These are phyloP conservation scores for Caenorhabditis auriculariae DNA, from an alignment of 2,888 invertebrate species.

Conservation along the genomic window DNA sequence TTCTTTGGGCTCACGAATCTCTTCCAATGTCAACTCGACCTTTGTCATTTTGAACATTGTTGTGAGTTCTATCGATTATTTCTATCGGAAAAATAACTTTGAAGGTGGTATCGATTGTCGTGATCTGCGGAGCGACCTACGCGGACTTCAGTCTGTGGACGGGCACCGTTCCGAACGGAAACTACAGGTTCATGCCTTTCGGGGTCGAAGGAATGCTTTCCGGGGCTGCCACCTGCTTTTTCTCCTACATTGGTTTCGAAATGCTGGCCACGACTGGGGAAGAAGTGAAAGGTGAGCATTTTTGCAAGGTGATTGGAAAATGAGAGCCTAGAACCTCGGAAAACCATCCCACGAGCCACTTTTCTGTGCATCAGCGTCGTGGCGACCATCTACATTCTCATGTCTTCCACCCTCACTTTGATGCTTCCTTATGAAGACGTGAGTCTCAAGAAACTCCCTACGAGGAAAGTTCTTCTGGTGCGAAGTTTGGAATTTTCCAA, in stretches of 20 bases:
- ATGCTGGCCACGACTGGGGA: conserved; percentile 40
- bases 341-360: conserved; percentile 9
- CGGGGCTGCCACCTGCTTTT: conserved; percentile 40
- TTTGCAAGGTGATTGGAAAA: background rate
- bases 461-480: too few relatives aligned
- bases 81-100: conserved; percentile 43
- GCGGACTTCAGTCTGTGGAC: conserved; percentile 15
- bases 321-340: conserved; percentile 7
- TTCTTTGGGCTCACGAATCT: conserved; percentile 63
- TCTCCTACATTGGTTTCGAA: conserved; percentile 42
- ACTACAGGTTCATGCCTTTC: conserved; percentile 46
- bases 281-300: conserved; percentile 28
- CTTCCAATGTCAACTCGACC: conserved; percentile 63
- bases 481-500: too few relatives aligned
- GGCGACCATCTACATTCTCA: conserved; percentile 8
- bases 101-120: conserved; percentile 10
- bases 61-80: conserved; percentile 46
- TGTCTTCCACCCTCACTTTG: conserved; percentile 8
- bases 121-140: conserved; percentile 10
- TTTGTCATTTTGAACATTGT: conserved; percentile 58
- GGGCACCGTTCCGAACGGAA: background rate
- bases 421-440: conserved; percentile 15
- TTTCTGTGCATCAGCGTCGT: conserved; percentile 10
- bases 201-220: conserved; percentile 28
- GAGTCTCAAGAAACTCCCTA: too few relatives aligned